Evolutionary conservation across 2,113 vertebrate species (phyloP).

Genomic region (Rhodinocichla rosea): DNA sequence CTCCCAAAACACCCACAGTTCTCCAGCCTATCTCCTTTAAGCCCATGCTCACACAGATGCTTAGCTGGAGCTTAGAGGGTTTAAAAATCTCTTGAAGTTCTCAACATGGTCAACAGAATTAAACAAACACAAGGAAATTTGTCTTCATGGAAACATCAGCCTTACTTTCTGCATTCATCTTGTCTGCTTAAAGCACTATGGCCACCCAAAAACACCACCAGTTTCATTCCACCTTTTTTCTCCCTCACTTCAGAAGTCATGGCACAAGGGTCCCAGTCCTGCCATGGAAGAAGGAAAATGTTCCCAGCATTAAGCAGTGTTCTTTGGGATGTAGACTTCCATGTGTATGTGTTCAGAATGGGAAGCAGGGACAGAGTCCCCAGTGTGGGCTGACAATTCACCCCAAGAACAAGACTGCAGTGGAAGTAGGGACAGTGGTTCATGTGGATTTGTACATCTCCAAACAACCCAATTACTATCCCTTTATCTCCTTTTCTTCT

Average conservation of each 20-base stretch:
- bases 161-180: neutral
- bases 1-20: neutral
- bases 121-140: neutral
- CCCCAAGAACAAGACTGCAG: neutral
- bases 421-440: neutral
- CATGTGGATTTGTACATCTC: neutral
- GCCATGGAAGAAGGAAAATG: neutral
- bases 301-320: neutral
- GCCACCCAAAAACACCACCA: neutral
- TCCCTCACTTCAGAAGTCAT: neutral
- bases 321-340: neutral
- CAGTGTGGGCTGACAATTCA: neutral
- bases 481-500: neutral
- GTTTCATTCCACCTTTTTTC: neutral
- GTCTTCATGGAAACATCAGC: neutral
- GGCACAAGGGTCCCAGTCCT: neutral
- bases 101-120: neutral
- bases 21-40: neutral
- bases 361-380: neutral
- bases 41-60: neutral
- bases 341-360: fast-evolving
- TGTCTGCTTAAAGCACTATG: neutral
- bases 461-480: neutral
- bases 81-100: neutral
- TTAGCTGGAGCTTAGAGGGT: neutral